phyloP scores from a whole-genome alignment of 2,888 invertebrate species.

The Amaurobius ferox region DNA sequence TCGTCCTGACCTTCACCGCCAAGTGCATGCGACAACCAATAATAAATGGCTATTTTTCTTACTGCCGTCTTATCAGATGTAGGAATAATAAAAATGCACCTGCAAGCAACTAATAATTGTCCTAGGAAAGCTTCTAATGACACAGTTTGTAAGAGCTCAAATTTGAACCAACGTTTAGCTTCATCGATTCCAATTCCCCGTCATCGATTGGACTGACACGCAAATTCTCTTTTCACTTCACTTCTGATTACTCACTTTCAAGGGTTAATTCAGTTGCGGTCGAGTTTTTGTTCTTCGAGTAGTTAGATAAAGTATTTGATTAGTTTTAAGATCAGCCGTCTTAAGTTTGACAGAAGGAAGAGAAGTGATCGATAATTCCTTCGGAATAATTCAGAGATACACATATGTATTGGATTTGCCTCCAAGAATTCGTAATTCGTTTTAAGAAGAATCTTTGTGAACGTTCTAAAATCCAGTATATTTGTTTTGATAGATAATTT shows the following conservation, averaged over 20 bases:
- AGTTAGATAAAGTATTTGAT: constrained; percentile 18
- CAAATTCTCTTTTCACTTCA: constrained; percentile 15
- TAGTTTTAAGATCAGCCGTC: constrained; percentile 14
- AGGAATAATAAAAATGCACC: constrained; percentile 1
- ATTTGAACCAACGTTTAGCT: not conserved
- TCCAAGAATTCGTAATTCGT: no score
- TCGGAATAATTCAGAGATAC: not conserved
- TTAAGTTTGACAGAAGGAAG: not conserved
- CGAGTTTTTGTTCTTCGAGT: not conserved
- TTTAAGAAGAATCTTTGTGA: no score
- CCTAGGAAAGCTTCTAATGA: not conserved
- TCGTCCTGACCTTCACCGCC: not conserved
- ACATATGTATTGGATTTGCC: not conserved
- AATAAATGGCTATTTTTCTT: not conserved
- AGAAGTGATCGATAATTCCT: not conserved
- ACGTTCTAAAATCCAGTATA: no score
- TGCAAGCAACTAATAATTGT: constrained; percentile 18
- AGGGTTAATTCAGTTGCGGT: constrained; percentile 16
- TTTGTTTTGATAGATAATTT: no score
- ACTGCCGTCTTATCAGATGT: not conserved
- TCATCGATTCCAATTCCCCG: constrained; percentile 8
- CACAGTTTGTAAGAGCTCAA: constrained; percentile 1
- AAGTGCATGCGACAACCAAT: not conserved
- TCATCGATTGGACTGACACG: constrained; percentile 26
- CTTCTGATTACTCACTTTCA: constrained; percentile 18